Evolutionary conservation across 2,888 invertebrate genomes (phyloP).

Genomic region (Petrolisthes cinctipes): DNA sequence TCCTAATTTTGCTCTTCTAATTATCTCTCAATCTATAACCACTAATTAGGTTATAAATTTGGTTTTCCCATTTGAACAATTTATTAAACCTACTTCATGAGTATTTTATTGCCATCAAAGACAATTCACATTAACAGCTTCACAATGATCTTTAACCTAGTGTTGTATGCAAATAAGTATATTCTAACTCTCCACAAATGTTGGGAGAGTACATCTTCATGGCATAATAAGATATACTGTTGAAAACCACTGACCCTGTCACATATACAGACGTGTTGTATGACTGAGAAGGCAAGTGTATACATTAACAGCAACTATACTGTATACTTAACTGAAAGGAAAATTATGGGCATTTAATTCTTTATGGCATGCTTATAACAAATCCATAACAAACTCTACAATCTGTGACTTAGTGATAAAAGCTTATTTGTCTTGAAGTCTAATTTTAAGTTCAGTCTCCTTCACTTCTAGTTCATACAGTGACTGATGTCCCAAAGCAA

Average conservation of each 20-base stretch:
- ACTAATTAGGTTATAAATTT: no score
- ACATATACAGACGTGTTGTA: conserved; percentile 33
- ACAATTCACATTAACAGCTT: conserved; percentile 61
- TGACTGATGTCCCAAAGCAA: no score
- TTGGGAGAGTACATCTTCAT: conserved; percentile 21
- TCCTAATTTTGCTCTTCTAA: no score
- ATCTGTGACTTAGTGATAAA: no score
- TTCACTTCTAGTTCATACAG: no score
- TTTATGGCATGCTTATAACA: no score
- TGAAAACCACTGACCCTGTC: conserved; percentile 36
- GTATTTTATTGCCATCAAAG: conserved; percentile 61
- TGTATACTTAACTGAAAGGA: no score
- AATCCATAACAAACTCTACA: no score
- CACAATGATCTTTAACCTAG: conserved; percentile 41
- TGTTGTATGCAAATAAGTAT: conserved; percentile 41
- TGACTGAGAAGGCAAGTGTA: conserved; percentile 38
- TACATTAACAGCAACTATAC: not conserved
- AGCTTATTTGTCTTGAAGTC: no score
- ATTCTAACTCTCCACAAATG: conserved; percentile 23
- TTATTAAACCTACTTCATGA: conserved; percentile 62
- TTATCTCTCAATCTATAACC: no score
- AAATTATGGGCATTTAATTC: no score
- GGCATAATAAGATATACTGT: conserved; percentile 11
- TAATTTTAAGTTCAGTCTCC: no score
- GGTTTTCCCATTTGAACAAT: conserved; percentile 51